A percentile compares a stretch with the other conserved stretches of the same genome.
phyloP scores from a whole-genome alignment of 2,888 invertebrate species.

The Meliscaeva auricollis region DNA sequence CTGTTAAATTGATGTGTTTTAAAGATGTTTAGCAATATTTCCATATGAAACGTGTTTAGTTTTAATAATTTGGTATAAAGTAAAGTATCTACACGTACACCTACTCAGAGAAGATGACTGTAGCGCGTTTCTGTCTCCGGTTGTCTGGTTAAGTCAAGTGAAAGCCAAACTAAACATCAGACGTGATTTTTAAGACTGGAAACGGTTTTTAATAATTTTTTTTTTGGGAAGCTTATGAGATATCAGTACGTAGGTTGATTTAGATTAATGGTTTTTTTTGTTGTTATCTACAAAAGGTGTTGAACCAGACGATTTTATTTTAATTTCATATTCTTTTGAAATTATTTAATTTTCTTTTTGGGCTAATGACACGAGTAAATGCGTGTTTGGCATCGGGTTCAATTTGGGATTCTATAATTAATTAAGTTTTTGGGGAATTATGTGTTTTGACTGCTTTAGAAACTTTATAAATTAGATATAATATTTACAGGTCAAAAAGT shows the following conservation, averaged over 20 bases:
- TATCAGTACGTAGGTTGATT: slow-evolving; percentile 47
- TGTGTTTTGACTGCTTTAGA: no score
- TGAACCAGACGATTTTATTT: slow-evolving; percentile 9
- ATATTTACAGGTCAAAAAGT: no score
- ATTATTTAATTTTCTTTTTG: slow-evolving; percentile 2
- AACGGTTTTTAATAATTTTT: slow-evolving; percentile 23
- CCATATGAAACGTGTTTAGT: slow-evolving; percentile 47
- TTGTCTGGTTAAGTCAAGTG: slow-evolving; percentile 29
- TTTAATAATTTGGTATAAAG: slow-evolving; percentile 20
- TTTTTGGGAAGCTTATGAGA: slow-evolving; percentile 39
- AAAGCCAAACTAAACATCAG: slow-evolving; percentile 15
- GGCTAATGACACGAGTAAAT: slow-evolving; percentile 13
- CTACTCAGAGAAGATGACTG: slow-evolving; percentile 23
- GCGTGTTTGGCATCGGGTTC: background rate
- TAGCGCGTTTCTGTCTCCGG: slow-evolving; percentile 42
- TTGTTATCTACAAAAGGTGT: slow-evolving; percentile 18
- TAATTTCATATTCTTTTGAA: slow-evolving; percentile 27
- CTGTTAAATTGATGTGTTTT: slow-evolving; percentile 55
- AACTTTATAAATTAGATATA: no score
- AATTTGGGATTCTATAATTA: background rate
- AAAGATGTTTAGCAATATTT: slow-evolving; percentile 29
- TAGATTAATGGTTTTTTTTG: slow-evolving; percentile 31
- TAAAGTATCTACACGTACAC: slow-evolving; percentile 27
- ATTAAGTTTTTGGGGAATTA: background rate
- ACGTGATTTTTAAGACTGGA: background rate